phyloP scores from a whole-genome alignment of 1,140 invertebrate species.

The Pomacea maculata region DNA sequence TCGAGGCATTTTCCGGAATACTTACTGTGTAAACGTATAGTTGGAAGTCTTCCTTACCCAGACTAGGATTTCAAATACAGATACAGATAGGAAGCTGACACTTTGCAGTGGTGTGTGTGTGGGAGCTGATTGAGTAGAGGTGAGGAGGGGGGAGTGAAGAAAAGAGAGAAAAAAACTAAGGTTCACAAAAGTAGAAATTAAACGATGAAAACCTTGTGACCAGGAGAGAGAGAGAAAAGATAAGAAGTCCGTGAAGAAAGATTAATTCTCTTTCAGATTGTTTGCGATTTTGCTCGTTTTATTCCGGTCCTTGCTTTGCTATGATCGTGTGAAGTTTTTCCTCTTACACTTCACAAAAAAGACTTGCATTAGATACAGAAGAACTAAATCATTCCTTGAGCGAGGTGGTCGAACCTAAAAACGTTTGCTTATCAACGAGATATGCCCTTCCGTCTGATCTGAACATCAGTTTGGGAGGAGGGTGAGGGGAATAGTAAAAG shows the following conservation, averaged over 20 bases:
- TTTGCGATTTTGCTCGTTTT: too few species aligned
- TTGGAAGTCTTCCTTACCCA: not conserved
- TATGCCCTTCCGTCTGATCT: too few species aligned
- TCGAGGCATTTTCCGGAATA: not conserved
- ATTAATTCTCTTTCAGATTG: too few species aligned
- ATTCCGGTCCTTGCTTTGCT: too few species aligned
- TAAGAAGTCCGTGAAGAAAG: not conserved
- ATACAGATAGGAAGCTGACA: not conserved
- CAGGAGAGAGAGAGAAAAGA: not conserved
- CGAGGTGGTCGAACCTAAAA: too few species aligned
- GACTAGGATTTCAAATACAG: not conserved
- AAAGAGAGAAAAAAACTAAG: not conserved
- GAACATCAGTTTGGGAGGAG: too few species aligned
- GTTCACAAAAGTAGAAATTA: not conserved
- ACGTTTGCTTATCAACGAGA: too few species aligned
- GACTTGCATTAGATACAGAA: too few species aligned
- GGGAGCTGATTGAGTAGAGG: not conserved
- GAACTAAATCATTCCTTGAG: too few species aligned
- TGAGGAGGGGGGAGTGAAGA: not conserved
- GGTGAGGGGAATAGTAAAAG: too few species aligned
- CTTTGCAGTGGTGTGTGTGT: not conserved
- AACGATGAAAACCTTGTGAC: not conserved
- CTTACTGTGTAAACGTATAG: not conserved
- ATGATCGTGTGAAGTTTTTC: too few species aligned
- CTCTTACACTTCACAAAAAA: too few species aligned